These are phyloP conservation scores for Temnothorax curvispinosus DNA, from an alignment of 1,140 invertebrate genomes.

Conservation along the genomic window DNA sequence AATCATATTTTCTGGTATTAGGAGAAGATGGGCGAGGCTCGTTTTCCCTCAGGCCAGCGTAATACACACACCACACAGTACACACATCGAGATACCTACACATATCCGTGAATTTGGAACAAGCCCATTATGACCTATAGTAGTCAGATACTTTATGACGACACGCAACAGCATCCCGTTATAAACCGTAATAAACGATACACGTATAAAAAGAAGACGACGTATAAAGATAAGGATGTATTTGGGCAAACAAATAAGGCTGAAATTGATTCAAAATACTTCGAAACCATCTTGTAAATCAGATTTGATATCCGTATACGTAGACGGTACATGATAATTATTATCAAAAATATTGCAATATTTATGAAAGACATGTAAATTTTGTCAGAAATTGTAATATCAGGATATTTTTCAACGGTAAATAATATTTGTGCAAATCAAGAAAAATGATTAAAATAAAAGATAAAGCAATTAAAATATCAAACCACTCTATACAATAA, in stretches of 20 bases:
- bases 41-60: slow-evolving; percentile 18
- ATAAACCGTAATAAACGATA: neutral
- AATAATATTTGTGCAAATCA: neutral
- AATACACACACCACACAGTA: neutral
- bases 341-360: neutral
- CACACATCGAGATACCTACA: neutral
- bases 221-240: slow-evolving; percentile 22
- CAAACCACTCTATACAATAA: neutral
- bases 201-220: neutral
- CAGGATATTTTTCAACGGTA: neutral
- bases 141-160: slow-evolving; percentile 56
- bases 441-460: neutral
- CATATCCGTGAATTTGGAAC: slow-evolving; percentile 20
- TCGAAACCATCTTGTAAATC: neutral
- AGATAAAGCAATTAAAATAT: neutral
- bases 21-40: slow-evolving; percentile 44
- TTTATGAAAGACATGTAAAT: neutral
- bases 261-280: neutral
- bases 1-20: slow-evolving; percentile 63
- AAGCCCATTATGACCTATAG: slow-evolving; percentile 45
- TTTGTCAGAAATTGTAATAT: neutral
- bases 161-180: slow-evolving; percentile 53
- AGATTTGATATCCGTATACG: neutral
- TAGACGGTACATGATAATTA: neutral
- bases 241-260: neutral